A percentile compares a stretch with the other conserved stretches of the same genome.
Evolutionary conservation across 2,888 invertebrate species (phyloP).

Genomic region (Sarcophaga rosellei): DNA sequence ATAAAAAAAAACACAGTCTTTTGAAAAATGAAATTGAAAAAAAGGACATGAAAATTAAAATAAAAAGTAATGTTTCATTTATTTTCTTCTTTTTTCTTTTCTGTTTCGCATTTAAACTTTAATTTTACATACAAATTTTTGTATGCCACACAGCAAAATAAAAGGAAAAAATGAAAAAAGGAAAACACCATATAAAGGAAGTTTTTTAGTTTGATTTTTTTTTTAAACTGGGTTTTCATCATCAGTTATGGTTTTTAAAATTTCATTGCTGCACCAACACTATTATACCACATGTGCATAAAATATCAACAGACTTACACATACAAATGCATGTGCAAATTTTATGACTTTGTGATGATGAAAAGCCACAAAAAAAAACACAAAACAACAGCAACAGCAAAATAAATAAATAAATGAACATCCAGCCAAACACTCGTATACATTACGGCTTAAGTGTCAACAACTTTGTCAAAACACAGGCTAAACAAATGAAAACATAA

Average conservation of each 20-base stretch:
- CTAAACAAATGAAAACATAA: slow-evolving; percentile 26
- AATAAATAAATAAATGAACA: background rate
- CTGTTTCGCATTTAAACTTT: background rate
- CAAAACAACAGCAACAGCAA: background rate
- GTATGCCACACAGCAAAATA: background rate
- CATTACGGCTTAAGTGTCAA: slow-evolving; percentile 24
- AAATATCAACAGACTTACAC: background rate
- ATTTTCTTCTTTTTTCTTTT: background rate
- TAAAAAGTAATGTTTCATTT: background rate
- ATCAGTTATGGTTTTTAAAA: slow-evolving; percentile 8
- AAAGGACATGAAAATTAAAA: background rate
- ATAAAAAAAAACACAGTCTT: background rate
- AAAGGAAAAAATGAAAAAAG: too few relatives aligned
- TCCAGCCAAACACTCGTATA: background rate
- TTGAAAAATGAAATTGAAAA: background rate
- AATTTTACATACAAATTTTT: background rate
- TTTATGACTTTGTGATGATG: background rate
- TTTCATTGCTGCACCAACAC: slow-evolving; percentile 8
- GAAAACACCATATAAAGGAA: too few relatives aligned
- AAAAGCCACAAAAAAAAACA: background rate
- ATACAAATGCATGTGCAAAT: too few relatives aligned
- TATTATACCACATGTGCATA: background rate
- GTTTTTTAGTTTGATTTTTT: background rate
- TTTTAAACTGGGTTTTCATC: too few relatives aligned
- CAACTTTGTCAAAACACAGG: slow-evolving; percentile 33